Conservation (phyloP, 1,140 invertebrate species). For the Saccostrea echinata region DNA sequence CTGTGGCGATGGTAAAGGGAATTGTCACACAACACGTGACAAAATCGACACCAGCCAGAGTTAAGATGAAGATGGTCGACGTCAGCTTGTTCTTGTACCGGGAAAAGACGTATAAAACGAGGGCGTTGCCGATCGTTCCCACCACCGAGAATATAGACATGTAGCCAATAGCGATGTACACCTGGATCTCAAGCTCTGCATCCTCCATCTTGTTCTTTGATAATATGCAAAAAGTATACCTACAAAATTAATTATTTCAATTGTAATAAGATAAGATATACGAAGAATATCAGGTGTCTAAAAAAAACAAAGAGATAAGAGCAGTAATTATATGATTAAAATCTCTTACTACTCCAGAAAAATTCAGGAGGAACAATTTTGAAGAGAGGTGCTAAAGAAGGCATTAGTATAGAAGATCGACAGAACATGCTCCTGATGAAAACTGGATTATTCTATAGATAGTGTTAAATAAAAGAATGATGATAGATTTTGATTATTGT, state of each 20-base stretch:
- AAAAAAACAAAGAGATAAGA: no score
- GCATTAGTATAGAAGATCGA: no score
- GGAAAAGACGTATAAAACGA: constrained; percentile 76
- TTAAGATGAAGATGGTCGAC: constrained; percentile 75
- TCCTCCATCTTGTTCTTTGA: background rate
- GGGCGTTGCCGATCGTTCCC: constrained; percentile 74
- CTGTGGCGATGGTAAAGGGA: constrained; percentile 72
- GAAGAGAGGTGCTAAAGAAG: no score
- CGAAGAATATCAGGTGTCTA: no score
- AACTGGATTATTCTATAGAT: no score
- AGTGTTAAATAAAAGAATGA: no score
- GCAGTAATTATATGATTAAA: no score
- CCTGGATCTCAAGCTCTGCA: constrained; percentile 5
- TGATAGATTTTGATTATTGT: no score
- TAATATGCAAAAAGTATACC: background rate
- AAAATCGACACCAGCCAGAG: constrained; percentile 73
- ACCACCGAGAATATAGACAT: constrained; percentile 67
- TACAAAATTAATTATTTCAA: background rate
- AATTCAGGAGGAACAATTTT: no score
- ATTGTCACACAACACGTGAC: constrained; percentile 72
- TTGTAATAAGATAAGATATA: no score
- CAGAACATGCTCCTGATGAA: no score
- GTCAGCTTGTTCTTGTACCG: constrained; percentile 72
- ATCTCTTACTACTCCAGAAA: no score
- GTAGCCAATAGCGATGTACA: constrained; percentile 61